A percentile compares a stretch with the other conserved stretches of the same genome.
These are phyloP conservation scores for Lysandra coridon DNA, from an alignment of 2,888 invertebrate species.

Conservation along the genomic window DNA sequence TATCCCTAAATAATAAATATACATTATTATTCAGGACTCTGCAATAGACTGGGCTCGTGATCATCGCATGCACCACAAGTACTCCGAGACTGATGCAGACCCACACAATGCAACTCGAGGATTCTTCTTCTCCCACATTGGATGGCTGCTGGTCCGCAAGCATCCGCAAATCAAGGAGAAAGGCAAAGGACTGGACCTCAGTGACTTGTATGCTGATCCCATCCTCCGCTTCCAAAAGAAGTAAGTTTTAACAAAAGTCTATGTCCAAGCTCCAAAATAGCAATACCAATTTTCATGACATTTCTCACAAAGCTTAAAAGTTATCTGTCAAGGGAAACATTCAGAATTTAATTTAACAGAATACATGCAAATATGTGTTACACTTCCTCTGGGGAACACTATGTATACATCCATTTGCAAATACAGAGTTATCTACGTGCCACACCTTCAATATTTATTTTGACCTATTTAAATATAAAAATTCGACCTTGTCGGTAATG, in stretches of 20 bases:
- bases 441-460: conserved; percentile 5
- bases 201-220: conserved; percentile 90
- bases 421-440: background rate
- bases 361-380: background rate
- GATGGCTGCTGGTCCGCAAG: conserved; percentile 95
- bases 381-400: background rate
- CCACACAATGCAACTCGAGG: conserved; percentile 96
- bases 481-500: background rate
- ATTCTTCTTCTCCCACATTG: conserved; percentile 97
- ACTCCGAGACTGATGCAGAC: conserved; percentile 95
- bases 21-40: conserved; percentile 79
- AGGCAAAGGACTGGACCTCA: conserved; percentile 91
- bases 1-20: too few species aligned
- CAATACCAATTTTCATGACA: too few species aligned
- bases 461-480: background rate
- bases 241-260: conserved; percentile 75
- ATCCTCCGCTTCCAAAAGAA: conserved; percentile 93
- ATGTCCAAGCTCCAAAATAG: too few species aligned
- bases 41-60: conserved; percentile 90
- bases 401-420: conserved; percentile 19
- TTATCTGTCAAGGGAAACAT: background rate
- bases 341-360: too few species aligned
- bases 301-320: too few species aligned
- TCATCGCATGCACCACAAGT: conserved; percentile 94
- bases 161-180: conserved; percentile 94